Percentiles rank a stretch among this genome's conserved stretches.
Evolutionary conservation across 2,113 vertebrate genomes (phyloP).

Genomic region (zebrafish (Danio rerio)): DNA sequence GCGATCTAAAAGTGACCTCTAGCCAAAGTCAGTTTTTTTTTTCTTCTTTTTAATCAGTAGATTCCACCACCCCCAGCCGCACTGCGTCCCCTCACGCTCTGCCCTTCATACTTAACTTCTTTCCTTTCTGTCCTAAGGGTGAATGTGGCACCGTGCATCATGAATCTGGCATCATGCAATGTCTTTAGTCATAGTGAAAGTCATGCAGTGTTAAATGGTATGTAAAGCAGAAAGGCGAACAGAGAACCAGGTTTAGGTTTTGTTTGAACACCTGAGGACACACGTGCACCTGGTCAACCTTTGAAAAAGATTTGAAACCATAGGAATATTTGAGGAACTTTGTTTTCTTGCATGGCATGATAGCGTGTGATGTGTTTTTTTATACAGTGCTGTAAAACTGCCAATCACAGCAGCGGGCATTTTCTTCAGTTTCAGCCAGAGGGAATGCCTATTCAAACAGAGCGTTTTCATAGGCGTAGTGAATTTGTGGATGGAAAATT

Average conservation of each 20-base stretch:
- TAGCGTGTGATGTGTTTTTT: too few species aligned
- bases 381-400: too few species aligned
- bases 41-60: constrained; percentile 51
- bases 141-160: constrained; percentile 27
- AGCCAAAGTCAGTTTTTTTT: constrained; percentile 48
- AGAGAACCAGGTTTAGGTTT: neutral
- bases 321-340: too few species aligned
- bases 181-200: constrained; percentile 41
- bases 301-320: neutral
- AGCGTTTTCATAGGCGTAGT: too few species aligned
- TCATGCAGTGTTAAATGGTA: constrained; percentile 2
- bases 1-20: constrained; percentile 60
- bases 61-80: constrained; percentile 28
- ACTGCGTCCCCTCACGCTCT: constrained; percentile 35
- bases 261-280: neutral
- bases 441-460: too few species aligned
- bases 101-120: constrained; percentile 50
- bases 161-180: constrained; percentile 36
- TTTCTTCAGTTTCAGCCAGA: too few species aligned
- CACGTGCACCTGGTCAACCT: neutral
- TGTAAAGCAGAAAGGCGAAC: constrained; percentile 8
- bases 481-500: too few species aligned
- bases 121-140: constrained; percentile 37
- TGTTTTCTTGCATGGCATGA: too few species aligned
- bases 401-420: too few species aligned